Evolutionary conservation across 2,797 vertebrate species (phyloP).

Genomic region (Eospalax fontanierii): DNA sequence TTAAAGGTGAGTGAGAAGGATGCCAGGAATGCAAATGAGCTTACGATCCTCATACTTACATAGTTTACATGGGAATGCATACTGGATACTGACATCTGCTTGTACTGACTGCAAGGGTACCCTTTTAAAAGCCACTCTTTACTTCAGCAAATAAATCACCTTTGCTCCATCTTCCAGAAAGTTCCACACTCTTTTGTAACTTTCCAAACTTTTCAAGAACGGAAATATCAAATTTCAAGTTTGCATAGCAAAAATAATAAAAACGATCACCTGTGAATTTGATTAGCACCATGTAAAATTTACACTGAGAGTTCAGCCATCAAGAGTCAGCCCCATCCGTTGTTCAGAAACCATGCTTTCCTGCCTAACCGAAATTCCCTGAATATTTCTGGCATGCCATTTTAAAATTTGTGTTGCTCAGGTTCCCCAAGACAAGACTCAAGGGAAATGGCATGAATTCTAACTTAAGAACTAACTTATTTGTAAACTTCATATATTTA

Average conservation of each 20-base stretch:
- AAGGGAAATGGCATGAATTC: neutral
- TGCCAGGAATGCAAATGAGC: neutral
- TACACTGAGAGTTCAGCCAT: neutral
- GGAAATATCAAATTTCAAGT: neutral
- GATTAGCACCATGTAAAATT: neutral
- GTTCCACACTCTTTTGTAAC: neutral
- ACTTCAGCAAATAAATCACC: neutral
- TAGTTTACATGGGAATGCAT: neutral
- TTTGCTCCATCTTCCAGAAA: neutral
- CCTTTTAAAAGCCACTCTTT: neutral
- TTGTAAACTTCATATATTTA: neutral
- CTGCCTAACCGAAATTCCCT: neutral
- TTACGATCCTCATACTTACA: neutral
- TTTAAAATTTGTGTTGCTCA: conserved; percentile 3
- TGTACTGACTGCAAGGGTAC: neutral
- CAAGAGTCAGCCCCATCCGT: neutral
- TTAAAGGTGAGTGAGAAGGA: conserved; percentile 65
- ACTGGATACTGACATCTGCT: neutral
- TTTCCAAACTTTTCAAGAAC: conserved; percentile 30
- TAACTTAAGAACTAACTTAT: neutral
- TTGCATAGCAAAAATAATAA: neutral
- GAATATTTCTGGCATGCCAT: neutral
- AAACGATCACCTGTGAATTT: neutral
- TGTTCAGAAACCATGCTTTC: neutral
- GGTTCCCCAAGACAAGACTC: neutral